Conservation (phyloP, 2,113 vertebrate genomes). For the Ciconia maguari region DNA sequence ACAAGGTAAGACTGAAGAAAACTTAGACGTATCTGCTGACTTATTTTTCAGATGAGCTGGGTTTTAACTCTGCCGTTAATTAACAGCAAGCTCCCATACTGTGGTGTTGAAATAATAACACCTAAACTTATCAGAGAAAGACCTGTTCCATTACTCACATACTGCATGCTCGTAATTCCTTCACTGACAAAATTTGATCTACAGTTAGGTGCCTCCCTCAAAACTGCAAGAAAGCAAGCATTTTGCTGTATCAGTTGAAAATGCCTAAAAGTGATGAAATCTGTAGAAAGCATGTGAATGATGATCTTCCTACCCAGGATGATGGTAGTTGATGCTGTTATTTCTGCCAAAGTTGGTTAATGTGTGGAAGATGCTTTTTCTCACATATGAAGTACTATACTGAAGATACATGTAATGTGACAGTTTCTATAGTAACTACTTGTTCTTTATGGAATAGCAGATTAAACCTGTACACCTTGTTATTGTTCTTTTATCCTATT, state of each 20-base stretch:
- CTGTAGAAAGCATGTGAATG: not conserved
- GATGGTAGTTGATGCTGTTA: not conserved
- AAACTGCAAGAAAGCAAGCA: not conserved
- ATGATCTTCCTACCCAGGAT: not conserved
- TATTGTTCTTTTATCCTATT: slow-evolving; percentile 49
- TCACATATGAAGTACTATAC: not conserved
- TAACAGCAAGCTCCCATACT: not conserved
- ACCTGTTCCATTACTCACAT: not conserved
- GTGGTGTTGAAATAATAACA: not conserved
- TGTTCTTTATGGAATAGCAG: slow-evolving; percentile 43
- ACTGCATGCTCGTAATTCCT: not conserved
- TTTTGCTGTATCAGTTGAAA: not conserved
- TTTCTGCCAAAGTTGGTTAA: not conserved
- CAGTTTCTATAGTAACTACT: slow-evolving; percentile 68
- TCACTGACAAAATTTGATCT: not conserved
- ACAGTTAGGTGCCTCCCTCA: not conserved
- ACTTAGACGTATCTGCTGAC: not conserved
- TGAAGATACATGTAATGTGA: slow-evolving; percentile 10
- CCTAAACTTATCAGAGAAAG: not conserved
- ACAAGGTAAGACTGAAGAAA: not conserved
- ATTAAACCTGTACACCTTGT: slow-evolving; percentile 44
- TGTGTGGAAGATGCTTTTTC: slow-evolving; percentile 8
- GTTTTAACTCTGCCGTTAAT: not conserved
- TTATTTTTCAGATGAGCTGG: not conserved
- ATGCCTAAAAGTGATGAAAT: not conserved